Conservation (phyloP, 2,888 invertebrate species). For the Rapana venosa region DNA sequence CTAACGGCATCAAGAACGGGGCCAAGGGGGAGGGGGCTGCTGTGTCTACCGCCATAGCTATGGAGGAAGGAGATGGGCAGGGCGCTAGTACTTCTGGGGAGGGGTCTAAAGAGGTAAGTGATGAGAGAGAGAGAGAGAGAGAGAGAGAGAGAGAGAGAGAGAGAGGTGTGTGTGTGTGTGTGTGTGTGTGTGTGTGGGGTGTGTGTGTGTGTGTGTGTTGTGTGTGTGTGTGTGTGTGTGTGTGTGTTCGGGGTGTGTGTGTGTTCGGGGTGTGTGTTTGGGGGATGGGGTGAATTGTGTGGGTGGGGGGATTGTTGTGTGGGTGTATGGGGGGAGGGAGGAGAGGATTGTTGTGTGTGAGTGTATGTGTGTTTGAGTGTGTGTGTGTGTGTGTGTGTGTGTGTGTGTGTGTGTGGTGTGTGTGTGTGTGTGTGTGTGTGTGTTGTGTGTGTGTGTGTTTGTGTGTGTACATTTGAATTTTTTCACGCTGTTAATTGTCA, state of each 20-base stretch:
- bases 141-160: background rate
- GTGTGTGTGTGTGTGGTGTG: background rate
- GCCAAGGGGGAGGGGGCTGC: background rate
- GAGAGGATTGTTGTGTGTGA: background rate
- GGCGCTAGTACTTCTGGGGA: background rate
- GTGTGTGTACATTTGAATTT: no score
- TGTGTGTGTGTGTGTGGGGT: background rate
- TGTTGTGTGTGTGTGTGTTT: no score
- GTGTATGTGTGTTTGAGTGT: background rate
- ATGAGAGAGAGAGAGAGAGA: background rate
- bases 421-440: background rate
- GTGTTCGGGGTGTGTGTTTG: background rate
- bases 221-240: slow-evolving; percentile 1
- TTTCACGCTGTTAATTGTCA: no score
- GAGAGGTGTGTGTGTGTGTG: background rate
- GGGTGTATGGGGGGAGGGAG: background rate
- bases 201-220: background rate
- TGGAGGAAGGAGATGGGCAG: slow-evolving; percentile 16
- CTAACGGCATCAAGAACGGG: slow-evolving; percentile 24
- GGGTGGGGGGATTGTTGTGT: background rate
- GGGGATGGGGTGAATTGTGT: background rate
- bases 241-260: background rate
- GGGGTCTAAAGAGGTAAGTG: no score
- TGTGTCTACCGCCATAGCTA: slow-evolving; percentile 5
- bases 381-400: background rate